Base-by-base conservation (phyloP, 2,113 vertebrate genomes). In the Trematocara marginatum region DNA sequence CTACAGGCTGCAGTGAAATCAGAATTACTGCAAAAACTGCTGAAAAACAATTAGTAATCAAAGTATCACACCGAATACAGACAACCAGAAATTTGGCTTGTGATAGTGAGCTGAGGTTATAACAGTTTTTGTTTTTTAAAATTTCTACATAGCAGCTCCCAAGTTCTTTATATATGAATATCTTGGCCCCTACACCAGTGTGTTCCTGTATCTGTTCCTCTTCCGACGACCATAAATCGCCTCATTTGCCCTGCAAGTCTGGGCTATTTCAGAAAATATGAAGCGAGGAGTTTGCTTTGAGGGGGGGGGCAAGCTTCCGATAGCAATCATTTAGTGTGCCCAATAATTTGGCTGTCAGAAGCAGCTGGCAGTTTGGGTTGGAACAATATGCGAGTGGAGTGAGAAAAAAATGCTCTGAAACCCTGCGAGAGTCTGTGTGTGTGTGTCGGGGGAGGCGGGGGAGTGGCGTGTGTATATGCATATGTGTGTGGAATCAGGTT, bases 291-390 rank as follows among this genome's bases (percentile, higher is more conserved):
- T 29, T 45, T 74, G 47, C 11, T 69, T 9, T 7, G 10, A 4
- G 38, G 1, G 13, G 52, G 40, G 40, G 88, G 93, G 88, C 88
- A 88, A 89, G 94, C 89, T 92, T 95, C 92, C 15, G 90, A 94
- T 93, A 94, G 96, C 87, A n/a, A 87, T 93, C 81, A 91, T 94
- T 94, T 96, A 94, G 92, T 78, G 93, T 90, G 90, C 61, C 38
- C 94, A 83, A 95, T 95, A 95, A 95, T 95, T 94, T 95, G 95
- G 95, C 96, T 95, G 94, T 96, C 90, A 94, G 95, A 94, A 96
- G 93, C 90, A 96, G 96, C 96, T 95, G 95, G 96, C 92, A 90
- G 92, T 84, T 88, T 71, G 86, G 93, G 92, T 91, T 93, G 93
- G 96, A 96, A 95, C 80, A 94, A 95, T 97, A 83, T 94, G 92